Evolutionary conservation across 35 echinoderm and acorn worm species (phyloP).

Genomic region (Ophiothrix spiculata): DNA sequence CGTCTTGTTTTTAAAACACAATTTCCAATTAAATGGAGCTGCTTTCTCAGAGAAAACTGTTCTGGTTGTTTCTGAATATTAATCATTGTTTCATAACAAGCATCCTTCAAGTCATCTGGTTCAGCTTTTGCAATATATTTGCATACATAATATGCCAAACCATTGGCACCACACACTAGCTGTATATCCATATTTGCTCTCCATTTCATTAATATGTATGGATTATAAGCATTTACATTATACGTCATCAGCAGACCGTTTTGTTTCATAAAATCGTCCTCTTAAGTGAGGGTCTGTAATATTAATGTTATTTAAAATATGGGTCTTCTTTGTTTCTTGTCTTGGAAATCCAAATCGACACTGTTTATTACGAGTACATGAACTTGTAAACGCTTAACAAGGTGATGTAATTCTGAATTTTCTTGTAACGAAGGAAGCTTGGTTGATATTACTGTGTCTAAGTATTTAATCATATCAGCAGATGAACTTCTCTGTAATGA

Average conservation of each 20-base stretch:
- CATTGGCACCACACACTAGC: background rate
- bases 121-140: background rate
- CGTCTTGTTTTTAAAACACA: slow-evolving; percentile 8
- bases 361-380: background rate
- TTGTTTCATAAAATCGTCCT: background rate
- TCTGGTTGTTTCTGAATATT: background rate
- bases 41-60: background rate
- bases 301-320: background rate
- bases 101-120: background rate
- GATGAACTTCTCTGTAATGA: background rate
- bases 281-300: background rate
- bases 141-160: background rate
- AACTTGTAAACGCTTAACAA: background rate
- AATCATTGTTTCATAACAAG: background rate
- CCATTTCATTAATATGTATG: background rate
- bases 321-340: background rate
- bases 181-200: background rate
- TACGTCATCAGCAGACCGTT: background rate
- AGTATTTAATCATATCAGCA: background rate
- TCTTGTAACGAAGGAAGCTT: background rate
- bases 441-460: background rate
- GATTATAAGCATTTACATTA: slow-evolving; percentile 3
- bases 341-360: slow-evolving; percentile 7
- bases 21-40: background rate
- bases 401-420: background rate